Base-by-base conservation (phyloP, 92 coral and sea anemone genomes). In the Virgularia gustaviana region DNA sequence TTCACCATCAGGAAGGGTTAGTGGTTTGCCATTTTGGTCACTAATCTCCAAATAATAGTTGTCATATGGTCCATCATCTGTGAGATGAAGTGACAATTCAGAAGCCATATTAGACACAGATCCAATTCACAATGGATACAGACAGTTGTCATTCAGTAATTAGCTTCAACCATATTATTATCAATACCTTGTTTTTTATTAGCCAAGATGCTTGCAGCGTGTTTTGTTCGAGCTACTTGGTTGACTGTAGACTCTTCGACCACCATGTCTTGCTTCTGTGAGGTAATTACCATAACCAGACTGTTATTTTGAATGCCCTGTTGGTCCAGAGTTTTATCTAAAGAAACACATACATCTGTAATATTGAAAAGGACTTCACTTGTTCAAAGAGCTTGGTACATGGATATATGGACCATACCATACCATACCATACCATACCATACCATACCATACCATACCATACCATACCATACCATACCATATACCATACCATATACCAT, bases 141-240 rank as follows among this genome's bases (percentile, higher is more conserved):
- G n/a, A n/a, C n/a, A n/a, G n/a, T n/a, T n/a, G n/a, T n/a, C n/a
- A n/a, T n/a, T n/a, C n/a, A n/a, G n/a, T n/a, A n/a, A n/a, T n/a
- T n/a, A n/a, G n/a, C n/a, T n/a, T n/a, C n/a, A n/a, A n/a, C n/a
- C n/a, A 4, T 12, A 22, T 22, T 33, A 36, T 36, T 15, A 13
- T 12, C 13, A 12, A 1, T 55, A 91, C 97, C 90, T 74, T 88
- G 96, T 27, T 70, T 84, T 79, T 90, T 86, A n/a, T 38, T 88
- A 70, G 97, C 85, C 42, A 91, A 63, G 38, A 88, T 88, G 73
- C 86, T 90, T 6, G 97, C 97, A 49, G 97, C 96, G 39, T 83
- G 89, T 59, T 86, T 80, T 44, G 89, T 88, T 63, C 90, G 66
- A n/a, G 86, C 56, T 2, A 91, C 83, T 30, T 59, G 10, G 53